Conservation (phyloP, 2,888 invertebrate species). For the Opisthograptis luteolata region DNA sequence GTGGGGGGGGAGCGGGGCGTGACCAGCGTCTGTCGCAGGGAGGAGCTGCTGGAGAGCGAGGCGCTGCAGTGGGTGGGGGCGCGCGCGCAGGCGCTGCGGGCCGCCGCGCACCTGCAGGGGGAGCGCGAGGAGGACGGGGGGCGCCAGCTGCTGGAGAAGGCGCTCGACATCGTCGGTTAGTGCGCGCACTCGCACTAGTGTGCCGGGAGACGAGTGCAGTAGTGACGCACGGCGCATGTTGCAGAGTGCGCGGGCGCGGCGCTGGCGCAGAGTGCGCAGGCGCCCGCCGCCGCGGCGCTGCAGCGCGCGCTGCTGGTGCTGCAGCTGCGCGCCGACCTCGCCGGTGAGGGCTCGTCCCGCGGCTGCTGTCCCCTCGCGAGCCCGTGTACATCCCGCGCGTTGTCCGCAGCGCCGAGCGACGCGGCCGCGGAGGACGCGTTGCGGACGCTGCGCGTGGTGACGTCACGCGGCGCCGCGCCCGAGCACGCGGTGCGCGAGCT, state of each 20-base stretch:
- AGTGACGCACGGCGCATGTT: background rate
- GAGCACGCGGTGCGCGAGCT: constrained; percentile 6
- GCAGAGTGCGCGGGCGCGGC: background rate
- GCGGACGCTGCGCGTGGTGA: background rate
- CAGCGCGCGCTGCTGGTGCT: background rate
- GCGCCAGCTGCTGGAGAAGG: background rate
- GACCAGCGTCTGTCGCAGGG: background rate
- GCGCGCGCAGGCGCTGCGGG: constrained; percentile 1
- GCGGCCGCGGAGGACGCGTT: constrained; percentile 20
- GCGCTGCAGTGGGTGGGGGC: background rate
- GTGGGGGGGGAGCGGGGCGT: background rate
- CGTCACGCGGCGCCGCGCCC: constrained; percentile 5
- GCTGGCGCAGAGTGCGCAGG: background rate
- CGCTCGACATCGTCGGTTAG: background rate
- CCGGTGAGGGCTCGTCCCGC: background rate
- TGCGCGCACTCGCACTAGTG: background rate
- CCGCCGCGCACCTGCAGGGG: too few species aligned
- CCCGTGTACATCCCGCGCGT: background rate
- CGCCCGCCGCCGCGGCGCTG: background rate
- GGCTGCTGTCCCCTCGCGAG: background rate
- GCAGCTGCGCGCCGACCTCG: background rate
- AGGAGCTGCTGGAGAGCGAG: background rate
- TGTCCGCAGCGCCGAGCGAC: background rate
- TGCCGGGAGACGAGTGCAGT: background rate
- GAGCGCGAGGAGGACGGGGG: background rate